These are phyloP conservation scores for Lordiphosa fenestrarum DNA, from an alignment of 2,888 invertebrate species.

Conservation along the genomic window DNA sequence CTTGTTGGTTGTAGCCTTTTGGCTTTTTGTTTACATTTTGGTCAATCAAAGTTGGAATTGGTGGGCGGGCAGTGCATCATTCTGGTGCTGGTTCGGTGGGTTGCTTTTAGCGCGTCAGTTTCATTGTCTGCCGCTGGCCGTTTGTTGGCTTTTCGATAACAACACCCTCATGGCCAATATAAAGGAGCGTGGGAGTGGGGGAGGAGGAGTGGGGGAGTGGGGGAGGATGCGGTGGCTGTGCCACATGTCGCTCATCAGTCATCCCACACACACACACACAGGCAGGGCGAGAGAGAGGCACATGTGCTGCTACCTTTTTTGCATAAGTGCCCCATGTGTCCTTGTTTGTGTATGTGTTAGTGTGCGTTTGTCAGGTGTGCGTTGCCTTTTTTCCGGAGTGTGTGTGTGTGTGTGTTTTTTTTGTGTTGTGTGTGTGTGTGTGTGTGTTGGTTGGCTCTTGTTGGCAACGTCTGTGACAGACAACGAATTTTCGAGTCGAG, in stretches of 20 bases:
- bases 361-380: slow-evolving; percentile 44
- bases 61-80: background rate
- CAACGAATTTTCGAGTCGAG: slow-evolving; percentile 58
- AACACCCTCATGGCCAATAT: slow-evolving; percentile 74
- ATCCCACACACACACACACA: slow-evolving; percentile 32
- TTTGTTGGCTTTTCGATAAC: slow-evolving; percentile 47
- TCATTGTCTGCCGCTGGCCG: slow-evolving; percentile 7
- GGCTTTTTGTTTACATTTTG: slow-evolving; percentile 19
- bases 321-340: slow-evolving; percentile 60
- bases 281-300: slow-evolving; percentile 16
- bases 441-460: slow-evolving; percentile 35
- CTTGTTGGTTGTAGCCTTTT: too few relatives aligned
- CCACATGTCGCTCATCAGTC: slow-evolving; percentile 68
- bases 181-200: slow-evolving; percentile 19
- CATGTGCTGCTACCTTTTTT: slow-evolving; percentile 63
- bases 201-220: slow-evolving; percentile 10
- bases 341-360: slow-evolving; percentile 3
- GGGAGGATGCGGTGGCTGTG: slow-evolving; percentile 23
- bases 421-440: background rate
- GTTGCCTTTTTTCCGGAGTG: slow-evolving; percentile 7
- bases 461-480: slow-evolving; percentile 61
- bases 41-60: slow-evolving; percentile 40
- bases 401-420: slow-evolving; percentile 5
- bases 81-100: slow-evolving; percentile 8
- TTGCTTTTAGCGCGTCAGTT: slow-evolving; percentile 29